Conservation (phyloP, 1,140 invertebrate genomes). For the Cydia amplana region DNA sequence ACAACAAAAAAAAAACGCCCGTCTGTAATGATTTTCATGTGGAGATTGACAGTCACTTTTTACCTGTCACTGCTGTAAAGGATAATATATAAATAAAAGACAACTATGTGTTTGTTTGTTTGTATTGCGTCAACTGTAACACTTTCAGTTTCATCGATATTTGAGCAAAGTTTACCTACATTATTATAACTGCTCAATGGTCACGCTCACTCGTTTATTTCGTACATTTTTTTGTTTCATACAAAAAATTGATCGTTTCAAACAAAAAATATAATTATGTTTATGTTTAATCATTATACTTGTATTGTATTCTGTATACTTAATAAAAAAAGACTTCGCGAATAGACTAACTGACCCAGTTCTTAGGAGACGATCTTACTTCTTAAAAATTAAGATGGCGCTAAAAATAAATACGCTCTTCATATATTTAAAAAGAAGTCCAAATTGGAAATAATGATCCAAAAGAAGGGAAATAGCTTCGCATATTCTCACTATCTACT, state of each 20-base stretch:
- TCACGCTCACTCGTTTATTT: slow-evolving; percentile 51
- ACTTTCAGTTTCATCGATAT: slow-evolving; percentile 77
- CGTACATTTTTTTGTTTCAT: slow-evolving; percentile 35
- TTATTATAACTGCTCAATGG: slow-evolving; percentile 73
- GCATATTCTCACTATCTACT: background rate
- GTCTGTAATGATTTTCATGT: too few relatives aligned
- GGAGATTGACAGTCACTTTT: background rate
- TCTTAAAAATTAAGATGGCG: background rate
- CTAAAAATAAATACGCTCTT: background rate
- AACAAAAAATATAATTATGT: slow-evolving; percentile 33
- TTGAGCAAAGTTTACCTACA: slow-evolving; percentile 79
- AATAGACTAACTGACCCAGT: background rate
- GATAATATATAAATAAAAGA: slow-evolving; percentile 64
- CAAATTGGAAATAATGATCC: background rate
- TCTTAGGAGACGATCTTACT: too few relatives aligned
- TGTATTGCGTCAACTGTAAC: slow-evolving; percentile 79
- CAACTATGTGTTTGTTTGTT: slow-evolving; percentile 73
- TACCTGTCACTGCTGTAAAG: background rate
- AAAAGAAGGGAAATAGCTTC: background rate
- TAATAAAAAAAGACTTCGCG: too few relatives aligned
- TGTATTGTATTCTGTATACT: too few relatives aligned
- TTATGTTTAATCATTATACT: too few relatives aligned
- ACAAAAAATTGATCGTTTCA: slow-evolving; percentile 23
- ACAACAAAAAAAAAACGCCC: too few relatives aligned
- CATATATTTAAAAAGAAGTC: too few relatives aligned